These are phyloP conservation scores for Clarias gariepinus DNA, from an alignment of 2,113 vertebrate genomes.

Conservation along the genomic window DNA sequence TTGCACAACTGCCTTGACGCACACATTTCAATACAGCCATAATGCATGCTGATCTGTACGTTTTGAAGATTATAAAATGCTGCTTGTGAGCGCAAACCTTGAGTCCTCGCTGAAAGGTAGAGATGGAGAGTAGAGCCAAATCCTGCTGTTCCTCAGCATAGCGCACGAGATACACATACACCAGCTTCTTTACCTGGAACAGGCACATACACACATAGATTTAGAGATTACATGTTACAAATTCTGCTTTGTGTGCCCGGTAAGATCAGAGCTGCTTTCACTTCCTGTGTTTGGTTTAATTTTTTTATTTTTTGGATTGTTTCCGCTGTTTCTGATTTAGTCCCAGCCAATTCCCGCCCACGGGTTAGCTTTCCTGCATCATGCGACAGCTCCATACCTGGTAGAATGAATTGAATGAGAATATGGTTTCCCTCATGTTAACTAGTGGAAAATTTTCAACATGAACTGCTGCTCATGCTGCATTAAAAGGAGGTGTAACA, in stretches of 20 bases:
- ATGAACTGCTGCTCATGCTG: neutral
- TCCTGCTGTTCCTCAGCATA: slow-evolving; percentile 98
- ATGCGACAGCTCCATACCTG: neutral
- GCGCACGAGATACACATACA: slow-evolving; percentile 96
- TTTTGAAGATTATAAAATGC: neutral
- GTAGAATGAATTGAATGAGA: neutral
- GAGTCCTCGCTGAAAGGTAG: slow-evolving; percentile 94
- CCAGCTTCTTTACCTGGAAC: slow-evolving; percentile 92
- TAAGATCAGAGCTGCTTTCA: neutral
- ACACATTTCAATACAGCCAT: neutral
- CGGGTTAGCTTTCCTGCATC: neutral
- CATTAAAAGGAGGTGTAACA: neutral
- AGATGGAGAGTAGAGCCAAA: slow-evolving; percentile 94
- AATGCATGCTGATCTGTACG: neutral
- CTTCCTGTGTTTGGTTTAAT: neutral
- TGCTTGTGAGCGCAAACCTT: slow-evolving; percentile 76
- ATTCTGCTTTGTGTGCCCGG: neutral
- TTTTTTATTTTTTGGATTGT: neutral
- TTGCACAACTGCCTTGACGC: neutral
- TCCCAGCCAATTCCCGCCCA: neutral
- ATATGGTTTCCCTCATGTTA: neutral
- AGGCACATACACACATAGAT: neutral
- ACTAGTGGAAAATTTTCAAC: neutral
- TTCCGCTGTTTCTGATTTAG: neutral
- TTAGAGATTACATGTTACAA: neutral